Conservation (phyloP, 2,113 vertebrate genomes). For the Tachuris rubrigastra region DNA sequence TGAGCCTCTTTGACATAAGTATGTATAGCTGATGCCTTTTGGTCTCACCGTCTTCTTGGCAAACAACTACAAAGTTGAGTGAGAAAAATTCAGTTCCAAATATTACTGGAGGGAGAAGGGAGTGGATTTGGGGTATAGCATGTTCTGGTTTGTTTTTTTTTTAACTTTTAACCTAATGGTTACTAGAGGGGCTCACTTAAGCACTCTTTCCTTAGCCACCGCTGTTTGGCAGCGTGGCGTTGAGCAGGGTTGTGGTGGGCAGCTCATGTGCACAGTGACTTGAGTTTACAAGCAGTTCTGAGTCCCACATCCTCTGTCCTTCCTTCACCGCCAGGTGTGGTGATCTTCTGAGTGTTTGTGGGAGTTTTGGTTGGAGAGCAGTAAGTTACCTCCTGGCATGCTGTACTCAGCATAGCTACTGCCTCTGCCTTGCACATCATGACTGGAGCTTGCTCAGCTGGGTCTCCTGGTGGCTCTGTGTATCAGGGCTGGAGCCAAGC, state of each 20-base stretch:
- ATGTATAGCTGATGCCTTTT: not conserved
- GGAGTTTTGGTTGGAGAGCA: not conserved
- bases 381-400: not conserved
- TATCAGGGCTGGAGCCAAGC: not conserved
- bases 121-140: rapidly evolving
- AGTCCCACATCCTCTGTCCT: not conserved
- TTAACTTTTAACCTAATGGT: not conserved
- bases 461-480: not conserved
- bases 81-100: not conserved
- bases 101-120: not conserved
- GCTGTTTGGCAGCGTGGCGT: not conserved
- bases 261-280: rapidly evolving
- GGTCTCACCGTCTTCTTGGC: not conserved
- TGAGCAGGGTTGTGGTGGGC: not conserved
- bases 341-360: not conserved
- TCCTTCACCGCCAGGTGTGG: not conserved
- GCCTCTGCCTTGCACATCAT: not conserved
- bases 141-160: not conserved
- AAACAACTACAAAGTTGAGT: not conserved
- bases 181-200: not conserved
- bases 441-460: not conserved
- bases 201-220: rapidly evolving
- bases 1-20: not conserved
- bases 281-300: not conserved
- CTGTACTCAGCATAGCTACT: not conserved